These are phyloP conservation scores for Atrichornis clamosus DNA, from an alignment of 2,113 vertebrate genomes.

Conservation along the genomic window DNA sequence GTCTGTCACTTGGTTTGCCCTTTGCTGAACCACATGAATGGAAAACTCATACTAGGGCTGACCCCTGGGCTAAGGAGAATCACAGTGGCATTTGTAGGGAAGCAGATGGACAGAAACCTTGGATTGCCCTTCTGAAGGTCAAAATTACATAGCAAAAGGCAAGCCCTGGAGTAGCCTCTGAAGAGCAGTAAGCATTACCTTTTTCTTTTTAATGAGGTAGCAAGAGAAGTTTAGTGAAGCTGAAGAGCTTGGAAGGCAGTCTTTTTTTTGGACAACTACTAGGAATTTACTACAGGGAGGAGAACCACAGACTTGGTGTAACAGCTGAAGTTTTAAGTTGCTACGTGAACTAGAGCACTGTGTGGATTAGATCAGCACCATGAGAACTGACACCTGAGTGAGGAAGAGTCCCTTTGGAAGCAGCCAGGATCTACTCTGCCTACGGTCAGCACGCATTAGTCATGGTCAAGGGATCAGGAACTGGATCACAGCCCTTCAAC, in stretches of 20 bases:
- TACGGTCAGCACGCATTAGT: slow-evolving; percentile 77
- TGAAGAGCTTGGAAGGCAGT: slow-evolving; percentile 46
- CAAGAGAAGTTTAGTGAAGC: slow-evolving; percentile 53
- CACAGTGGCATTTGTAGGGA: neutral
- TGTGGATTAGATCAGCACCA: slow-evolving; percentile 64
- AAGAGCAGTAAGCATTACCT: neutral
- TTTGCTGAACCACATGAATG: neutral
- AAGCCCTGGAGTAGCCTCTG: slow-evolving; percentile 18
- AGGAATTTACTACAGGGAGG: neutral
- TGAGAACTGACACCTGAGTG: slow-evolving; percentile 73
- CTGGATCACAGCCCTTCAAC: slow-evolving; percentile 78
- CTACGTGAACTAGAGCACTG: slow-evolving; percentile 25
- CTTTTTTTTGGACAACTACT: slow-evolving; percentile 51
- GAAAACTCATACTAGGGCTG: neutral
- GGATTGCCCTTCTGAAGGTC: neutral
- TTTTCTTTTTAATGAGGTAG: slow-evolving; percentile 2
- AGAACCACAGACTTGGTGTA: slow-evolving; percentile 40
- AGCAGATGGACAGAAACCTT: slow-evolving; percentile 31
- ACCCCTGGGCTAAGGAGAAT: neutral
- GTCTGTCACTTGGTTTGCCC: neutral
- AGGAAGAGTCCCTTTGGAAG: slow-evolving; percentile 77
- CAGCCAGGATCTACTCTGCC: slow-evolving; percentile 76
- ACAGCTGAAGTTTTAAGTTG: slow-evolving; percentile 45
- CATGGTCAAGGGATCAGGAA: slow-evolving; percentile 75
- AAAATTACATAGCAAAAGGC: slow-evolving; percentile 16